Conservation (phyloP, 2,888 invertebrate species). For the Drosophila neonasuta region DNA sequence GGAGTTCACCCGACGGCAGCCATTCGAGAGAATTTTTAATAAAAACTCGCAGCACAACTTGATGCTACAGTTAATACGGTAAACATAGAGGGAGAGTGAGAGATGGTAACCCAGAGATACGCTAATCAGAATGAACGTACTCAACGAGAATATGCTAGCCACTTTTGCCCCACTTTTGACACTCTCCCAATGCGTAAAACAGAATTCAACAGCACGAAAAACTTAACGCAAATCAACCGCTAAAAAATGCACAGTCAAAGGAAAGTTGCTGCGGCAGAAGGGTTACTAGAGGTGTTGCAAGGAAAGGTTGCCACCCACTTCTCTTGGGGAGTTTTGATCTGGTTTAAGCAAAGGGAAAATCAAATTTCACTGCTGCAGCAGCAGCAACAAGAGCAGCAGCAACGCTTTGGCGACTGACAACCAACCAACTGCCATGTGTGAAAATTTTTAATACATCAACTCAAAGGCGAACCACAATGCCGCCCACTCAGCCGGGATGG, state of each 20-base stretch:
- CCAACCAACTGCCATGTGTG: constrained; percentile 73
- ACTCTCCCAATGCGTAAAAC: constrained; percentile 15
- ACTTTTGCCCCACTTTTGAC: constrained; percentile 22
- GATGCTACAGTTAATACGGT: constrained; percentile 18
- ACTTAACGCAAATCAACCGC: constrained; percentile 58
- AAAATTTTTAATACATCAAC: constrained; percentile 77
- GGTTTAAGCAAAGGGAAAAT: constrained; percentile 56
- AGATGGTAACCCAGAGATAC: constrained; percentile 20
- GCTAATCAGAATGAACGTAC: constrained; percentile 59
- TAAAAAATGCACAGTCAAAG: constrained; percentile 58
- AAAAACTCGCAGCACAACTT: constrained; percentile 36
- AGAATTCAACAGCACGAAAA: constrained; percentile 25
- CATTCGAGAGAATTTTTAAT: constrained; percentile 49
- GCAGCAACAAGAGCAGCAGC: constrained; percentile 17
- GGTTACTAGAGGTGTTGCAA: not conserved
- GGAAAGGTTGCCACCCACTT: not conserved
- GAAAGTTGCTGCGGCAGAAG: constrained; percentile 16
- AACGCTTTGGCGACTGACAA: constrained; percentile 46
- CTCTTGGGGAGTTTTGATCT: constrained; percentile 28
- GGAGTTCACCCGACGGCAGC: constrained; percentile 12
- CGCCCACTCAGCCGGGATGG: constrained; percentile 3
- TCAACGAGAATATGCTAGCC: constrained; percentile 27
- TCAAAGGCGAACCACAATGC: constrained; percentile 64
- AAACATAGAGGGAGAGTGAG: constrained; percentile 20
- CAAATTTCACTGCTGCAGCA: constrained; percentile 57